Evolutionary conservation across 2,888 invertebrate genomes (phyloP), one percentile per base, ranked within the genome.

Genomic region (Ypsolopha scabrella): DNA sequence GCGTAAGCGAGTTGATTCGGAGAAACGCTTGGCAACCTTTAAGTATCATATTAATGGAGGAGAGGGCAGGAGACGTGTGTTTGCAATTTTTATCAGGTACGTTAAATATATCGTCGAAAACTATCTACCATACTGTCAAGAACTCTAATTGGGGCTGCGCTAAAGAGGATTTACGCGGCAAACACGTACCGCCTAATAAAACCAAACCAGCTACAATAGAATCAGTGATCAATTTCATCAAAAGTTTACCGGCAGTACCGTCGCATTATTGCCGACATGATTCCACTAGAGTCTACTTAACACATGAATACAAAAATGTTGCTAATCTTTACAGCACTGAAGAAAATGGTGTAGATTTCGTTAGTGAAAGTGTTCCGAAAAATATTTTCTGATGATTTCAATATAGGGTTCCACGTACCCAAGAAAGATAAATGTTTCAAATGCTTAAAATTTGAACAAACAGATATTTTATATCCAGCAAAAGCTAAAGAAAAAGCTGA

Each of bases 251-350:
- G 7, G 54, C 54, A 8, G 47, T 58, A 1, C 60, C 60, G 7
- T 62, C 62, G 4, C 60, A 62, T 48, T 59, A 61, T 48, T 60
- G 58, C 43, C 53, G 63, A 2, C 14, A 58, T 39, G 58, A 58
- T 43, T 49, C 51, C 7, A 51, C 51, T 34, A 44, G 37, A 47
- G 8, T 55, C 1, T 58, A 56, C 41, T 41, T 58, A 2, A 52
- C 56, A 6, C 9, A 24, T 2, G 56, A 56, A 51, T 51, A 44
- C 10, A 56, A 56, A 52, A 56, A 58, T 47, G 8, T 54, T 13
- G 39, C 46, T 9, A 56, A 48, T 13, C 11, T 60, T n/a, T 60
- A 60, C 39, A 41, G 35, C n/a, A n/a, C n/a, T n/a, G n/a, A n/a
- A n/a, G n/a, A n/a, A n/a, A n/a, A n/a, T n/a, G n/a, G n/a, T n/a